Evolutionary conservation across 2,888 invertebrate species (phyloP).

Genomic region (Dione vanillae): DNA sequence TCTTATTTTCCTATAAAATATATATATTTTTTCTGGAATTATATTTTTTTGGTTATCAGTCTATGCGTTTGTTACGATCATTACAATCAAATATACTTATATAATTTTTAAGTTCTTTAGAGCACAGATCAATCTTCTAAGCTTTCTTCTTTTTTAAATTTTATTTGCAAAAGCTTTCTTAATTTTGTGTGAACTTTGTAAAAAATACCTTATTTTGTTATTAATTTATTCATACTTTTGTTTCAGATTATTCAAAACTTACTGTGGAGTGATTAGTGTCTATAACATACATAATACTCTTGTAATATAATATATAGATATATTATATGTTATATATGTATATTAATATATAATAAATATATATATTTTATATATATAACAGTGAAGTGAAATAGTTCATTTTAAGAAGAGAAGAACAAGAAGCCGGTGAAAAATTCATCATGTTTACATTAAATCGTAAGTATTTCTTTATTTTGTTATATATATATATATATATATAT

Average conservation of each 20-base stretch:
- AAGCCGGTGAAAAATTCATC: background rate
- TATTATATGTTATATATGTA: background rate
- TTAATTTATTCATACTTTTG: background rate
- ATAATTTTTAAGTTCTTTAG: too few species aligned
- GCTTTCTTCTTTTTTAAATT: background rate
- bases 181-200: too few species aligned
- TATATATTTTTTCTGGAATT: too few species aligned
- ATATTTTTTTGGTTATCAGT: too few species aligned
- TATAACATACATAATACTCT: background rate
- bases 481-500: too few species aligned
- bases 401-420: background rate
- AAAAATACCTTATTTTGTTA: too few species aligned
- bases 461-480: background rate
- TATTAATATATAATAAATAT: background rate
- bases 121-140: too few species aligned
- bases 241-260: slow-evolving; percentile 4
- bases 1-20: too few species aligned
- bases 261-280: background rate
- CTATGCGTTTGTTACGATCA: too few species aligned
- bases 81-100: too few species aligned
- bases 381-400: background rate
- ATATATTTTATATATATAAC: background rate
- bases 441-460: slow-evolving; percentile 8
- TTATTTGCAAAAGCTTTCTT: too few species aligned
- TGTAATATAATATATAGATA: background rate